Base-by-base conservation (phyloP, 1,140 invertebrate species). In the Ostrea edulis region DNA sequence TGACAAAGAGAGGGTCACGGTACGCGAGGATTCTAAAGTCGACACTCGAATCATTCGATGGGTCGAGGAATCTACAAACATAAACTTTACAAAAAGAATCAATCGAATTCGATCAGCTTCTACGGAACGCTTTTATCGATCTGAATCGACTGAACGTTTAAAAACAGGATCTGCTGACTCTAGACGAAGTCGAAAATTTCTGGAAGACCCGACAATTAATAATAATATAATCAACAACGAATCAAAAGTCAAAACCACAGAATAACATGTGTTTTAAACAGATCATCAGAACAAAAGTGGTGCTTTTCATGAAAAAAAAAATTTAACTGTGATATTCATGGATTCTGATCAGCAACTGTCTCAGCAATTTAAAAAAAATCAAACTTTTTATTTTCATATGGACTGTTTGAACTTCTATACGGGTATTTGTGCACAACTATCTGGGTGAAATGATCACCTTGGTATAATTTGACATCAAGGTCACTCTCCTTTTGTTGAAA, bases 21-120 rank as follows among this genome's bases (percentile, higher is more conserved):
- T 85, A 20, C 17, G 29, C 25, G 83, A 85, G 29, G 83, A 85
- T 8, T 35, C 25, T 7, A 54, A 85, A 44, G 83, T 85, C 8
- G 83, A 85, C 25, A 20, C 51, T 25, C 44, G 83, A 58, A 53
- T 85, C 29, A 25, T 85, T 58, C 51, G 53, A 20, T 85, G 83
- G 83, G 83, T 85, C 22, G 83, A 85, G 20, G 83, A 85, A 85
- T 85, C 83, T 29, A 85, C 53, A 35, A 54, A 35, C 8, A 85
- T 35, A 25, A 85, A 85, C 35, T 62, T 58, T 25, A 85, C 83
- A 29, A 52, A 54, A 35, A 55, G 53, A 62, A 85, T 85, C 8
- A 85, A 62, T 51, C 52, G 83, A 62, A 55, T 85, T 62, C 83
- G 83, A 62, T 85, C 83, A 51, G 82, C 82, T 17, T 83, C 82